Evolutionary conservation across 2,888 invertebrate genomes (phyloP).

Genomic region (Orgyia antiqua): DNA sequence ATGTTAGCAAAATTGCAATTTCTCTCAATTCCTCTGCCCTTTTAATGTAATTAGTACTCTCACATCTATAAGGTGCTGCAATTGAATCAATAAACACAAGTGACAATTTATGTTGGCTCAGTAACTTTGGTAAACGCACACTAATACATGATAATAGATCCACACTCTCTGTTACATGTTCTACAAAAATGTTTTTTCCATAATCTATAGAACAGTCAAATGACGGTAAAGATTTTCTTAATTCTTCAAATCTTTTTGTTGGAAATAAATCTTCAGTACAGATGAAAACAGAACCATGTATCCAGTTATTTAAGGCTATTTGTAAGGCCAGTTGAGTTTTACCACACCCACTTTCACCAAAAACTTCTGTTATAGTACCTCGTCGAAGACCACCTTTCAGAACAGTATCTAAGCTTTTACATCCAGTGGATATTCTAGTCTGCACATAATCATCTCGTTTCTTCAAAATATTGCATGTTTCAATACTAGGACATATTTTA

Average conservation of each 20-base stretch:
- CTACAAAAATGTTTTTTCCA: conserved; percentile 58
- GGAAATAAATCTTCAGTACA: conserved; percentile 86
- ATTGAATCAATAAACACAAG: conserved; percentile 62
- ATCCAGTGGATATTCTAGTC: conserved; percentile 70
- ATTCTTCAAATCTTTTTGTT: conserved; percentile 59
- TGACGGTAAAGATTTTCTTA: conserved; percentile 34
- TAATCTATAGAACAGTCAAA: conserved; percentile 30
- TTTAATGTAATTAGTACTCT: conserved; percentile 56
- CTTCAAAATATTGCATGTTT: conserved; percentile 33
- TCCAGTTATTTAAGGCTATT: conserved; percentile 81
- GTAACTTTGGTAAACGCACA: conserved; percentile 52
- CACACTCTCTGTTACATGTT: conserved; percentile 58
- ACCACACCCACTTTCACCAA: conserved; percentile 88
- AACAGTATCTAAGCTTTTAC: conserved; percentile 76
- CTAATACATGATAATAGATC: conserved; percentile 57
- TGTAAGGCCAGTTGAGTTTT: conserved; percentile 90
- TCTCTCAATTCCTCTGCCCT: conserved; percentile 67
- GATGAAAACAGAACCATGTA: conserved; percentile 80
- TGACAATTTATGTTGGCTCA: conserved; percentile 39
- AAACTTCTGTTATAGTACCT: conserved; percentile 86
- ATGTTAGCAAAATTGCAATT: conserved; percentile 45
- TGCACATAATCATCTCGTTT: conserved; percentile 23
- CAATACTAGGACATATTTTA: conserved; percentile 30
- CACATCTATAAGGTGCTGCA: conserved; percentile 66
- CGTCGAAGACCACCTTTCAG: conserved; percentile 83